These are phyloP conservation scores for Sarcophilus harrisii DNA, from an alignment of 2,797 vertebrate species.

Conservation along the genomic window DNA sequence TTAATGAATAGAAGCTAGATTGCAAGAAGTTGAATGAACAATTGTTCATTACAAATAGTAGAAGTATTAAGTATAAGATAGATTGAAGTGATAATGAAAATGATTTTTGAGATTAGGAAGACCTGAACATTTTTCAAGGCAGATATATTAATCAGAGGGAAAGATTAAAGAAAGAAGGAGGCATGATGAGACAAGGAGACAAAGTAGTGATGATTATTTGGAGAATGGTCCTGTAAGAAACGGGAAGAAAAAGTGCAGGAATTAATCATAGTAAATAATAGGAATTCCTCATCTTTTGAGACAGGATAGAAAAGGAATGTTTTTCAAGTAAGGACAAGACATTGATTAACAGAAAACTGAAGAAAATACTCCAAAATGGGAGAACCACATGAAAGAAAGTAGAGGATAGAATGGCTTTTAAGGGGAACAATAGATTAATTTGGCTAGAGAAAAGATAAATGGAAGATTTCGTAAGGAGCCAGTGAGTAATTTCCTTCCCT, in stretches of 20 bases:
- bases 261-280: neutral
- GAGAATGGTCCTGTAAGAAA: neutral
- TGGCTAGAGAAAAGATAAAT: neutral
- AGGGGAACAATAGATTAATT: neutral
- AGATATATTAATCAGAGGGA: neutral
- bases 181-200: no score
- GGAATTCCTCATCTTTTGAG: neutral
- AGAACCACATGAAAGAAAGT: conserved; percentile 23
- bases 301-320: neutral
- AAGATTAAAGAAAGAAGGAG: neutral
- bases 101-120: neutral
- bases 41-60: neutral
- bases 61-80: neutral
- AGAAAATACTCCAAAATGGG: neutral
- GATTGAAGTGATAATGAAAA: neutral
- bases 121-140: neutral
- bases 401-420: neutral
- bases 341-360: neutral
- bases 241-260: neutral
- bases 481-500: neutral
- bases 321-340: neutral
- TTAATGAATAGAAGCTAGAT: neutral
- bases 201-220: neutral
- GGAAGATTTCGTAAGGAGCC: neutral
- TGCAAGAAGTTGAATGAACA: neutral